phyloP scores from a whole-genome alignment of 1,140 invertebrate species.

The Drosophila bocqueti region DNA sequence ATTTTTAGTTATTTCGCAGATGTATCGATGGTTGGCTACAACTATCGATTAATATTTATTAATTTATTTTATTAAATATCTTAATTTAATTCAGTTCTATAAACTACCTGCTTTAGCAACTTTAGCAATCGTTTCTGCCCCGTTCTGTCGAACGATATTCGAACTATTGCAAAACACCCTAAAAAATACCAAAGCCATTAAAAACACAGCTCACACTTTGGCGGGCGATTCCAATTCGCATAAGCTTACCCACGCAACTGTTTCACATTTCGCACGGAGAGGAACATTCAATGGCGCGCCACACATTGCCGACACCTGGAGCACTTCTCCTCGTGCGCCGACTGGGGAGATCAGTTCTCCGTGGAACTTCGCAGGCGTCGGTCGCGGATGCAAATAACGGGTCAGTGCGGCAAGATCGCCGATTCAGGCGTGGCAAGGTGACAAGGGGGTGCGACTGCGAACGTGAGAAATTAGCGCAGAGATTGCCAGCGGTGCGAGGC shows the following conservation, averaged over 20 bases:
- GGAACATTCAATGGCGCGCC: neutral
- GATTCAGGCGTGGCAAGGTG: slow-evolving; percentile 2
- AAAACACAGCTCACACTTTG: neutral
- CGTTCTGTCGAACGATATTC: neutral
- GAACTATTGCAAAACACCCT: neutral
- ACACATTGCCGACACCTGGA: slow-evolving; percentile 22
- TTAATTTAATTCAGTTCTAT: neutral
- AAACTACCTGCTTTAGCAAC: neutral
- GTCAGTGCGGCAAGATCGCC: slow-evolving; percentile 16
- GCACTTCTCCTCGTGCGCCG: neutral
- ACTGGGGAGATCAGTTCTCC: slow-evolving; percentile 51
- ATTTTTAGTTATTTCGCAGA: neutral
- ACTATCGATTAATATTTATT: neutral
- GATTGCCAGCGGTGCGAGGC: slow-evolving; percentile 45
- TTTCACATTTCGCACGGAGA: neutral
- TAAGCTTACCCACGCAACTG: neutral
- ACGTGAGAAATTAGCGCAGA: slow-evolving; percentile 60
- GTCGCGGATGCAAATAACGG: slow-evolving; percentile 31
- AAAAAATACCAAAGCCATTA: neutral
- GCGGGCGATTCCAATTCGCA: neutral
- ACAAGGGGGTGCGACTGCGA: neutral
- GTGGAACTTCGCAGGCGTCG: slow-evolving; percentile 59
- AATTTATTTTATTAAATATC: neutral
- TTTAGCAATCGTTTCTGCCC: neutral
- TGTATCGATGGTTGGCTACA: neutral